These are phyloP conservation scores for Acleris holmiana DNA, from an alignment of 2,888 invertebrate species.

Conservation along the genomic window DNA sequence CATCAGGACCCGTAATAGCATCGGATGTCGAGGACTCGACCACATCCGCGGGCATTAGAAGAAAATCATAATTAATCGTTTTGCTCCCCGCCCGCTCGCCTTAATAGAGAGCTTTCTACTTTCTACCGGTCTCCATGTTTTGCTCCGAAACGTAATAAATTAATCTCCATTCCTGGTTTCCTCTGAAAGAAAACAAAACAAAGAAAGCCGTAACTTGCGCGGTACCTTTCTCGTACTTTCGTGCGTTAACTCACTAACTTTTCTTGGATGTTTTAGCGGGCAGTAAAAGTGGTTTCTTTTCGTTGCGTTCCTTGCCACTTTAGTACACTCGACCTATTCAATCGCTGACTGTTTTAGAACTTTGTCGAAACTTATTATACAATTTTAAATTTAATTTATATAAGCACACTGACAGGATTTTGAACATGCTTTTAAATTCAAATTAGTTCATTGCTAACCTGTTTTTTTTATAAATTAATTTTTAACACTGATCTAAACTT, in stretches of 20 bases:
- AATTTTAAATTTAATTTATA: too few species aligned
- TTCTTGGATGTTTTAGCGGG: conserved; percentile 31
- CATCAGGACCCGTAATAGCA: conserved; percentile 54
- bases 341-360: too few species aligned
- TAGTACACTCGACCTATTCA: neutral
- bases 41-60: conserved; percentile 71
- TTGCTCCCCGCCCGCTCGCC: conserved; percentile 69
- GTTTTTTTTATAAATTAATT: too few species aligned
- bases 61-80: conserved; percentile 82
- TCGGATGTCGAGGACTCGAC: conserved; percentile 47
- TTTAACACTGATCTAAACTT: too few species aligned
- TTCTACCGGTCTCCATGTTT: conserved; percentile 73
- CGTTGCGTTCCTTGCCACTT: neutral
- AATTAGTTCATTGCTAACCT: too few species aligned
- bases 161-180: conserved; percentile 77
- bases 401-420: too few species aligned
- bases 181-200: conserved; percentile 61
- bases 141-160: conserved; percentile 78
- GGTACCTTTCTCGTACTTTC: conserved; percentile 43
- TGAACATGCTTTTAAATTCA: too few species aligned
- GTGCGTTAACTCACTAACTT: conserved; percentile 41
- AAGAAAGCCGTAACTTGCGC: conserved; percentile 60
- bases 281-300: conserved; percentile 27
- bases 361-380: too few species aligned
- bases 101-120: conserved; percentile 75